Percentiles rank a stretch among this genome's conserved stretches.
Conservation (phyloP, 2,888 invertebrate genomes). For the Lasioglossum marginatum region DNA sequence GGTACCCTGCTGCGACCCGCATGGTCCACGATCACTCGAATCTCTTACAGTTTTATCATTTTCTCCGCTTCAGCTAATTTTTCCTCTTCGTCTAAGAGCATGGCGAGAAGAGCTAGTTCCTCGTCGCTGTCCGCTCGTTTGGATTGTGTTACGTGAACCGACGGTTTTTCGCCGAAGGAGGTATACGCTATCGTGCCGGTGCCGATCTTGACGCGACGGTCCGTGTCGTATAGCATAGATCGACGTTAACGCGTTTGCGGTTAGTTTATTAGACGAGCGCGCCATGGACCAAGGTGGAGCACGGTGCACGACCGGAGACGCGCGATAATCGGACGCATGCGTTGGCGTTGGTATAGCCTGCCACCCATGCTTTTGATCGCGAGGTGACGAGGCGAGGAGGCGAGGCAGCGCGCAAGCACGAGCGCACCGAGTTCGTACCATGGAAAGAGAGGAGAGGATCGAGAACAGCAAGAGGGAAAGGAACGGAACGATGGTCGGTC, state of each 20-base stretch:
- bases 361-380: background rate
- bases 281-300: background rate
- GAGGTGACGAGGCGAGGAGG: background rate
- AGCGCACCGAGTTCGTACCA: constrained; percentile 3
- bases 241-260: background rate
- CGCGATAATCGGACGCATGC: background rate
- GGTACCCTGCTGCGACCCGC: no score
- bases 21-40: no score
- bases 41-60: no score
- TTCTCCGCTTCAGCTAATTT: no score
- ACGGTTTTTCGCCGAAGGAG: no score
- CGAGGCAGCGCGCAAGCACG: constrained; percentile 37
- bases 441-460: constrained; percentile 36
- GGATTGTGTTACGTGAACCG: no score
- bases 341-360: background rate
- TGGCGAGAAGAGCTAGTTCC: background rate
- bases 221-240: no score
- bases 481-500: constrained; percentile 45
- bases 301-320: background rate
- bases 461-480: constrained; percentile 16
- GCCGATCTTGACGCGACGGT: no score
- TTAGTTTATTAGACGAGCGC: background rate
- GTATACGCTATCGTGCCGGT: no score
- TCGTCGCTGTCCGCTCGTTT: background rate
- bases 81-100: no score